Conservation (phyloP, 2,797 vertebrate species). For the Dendrocincla tyrannina region DNA sequence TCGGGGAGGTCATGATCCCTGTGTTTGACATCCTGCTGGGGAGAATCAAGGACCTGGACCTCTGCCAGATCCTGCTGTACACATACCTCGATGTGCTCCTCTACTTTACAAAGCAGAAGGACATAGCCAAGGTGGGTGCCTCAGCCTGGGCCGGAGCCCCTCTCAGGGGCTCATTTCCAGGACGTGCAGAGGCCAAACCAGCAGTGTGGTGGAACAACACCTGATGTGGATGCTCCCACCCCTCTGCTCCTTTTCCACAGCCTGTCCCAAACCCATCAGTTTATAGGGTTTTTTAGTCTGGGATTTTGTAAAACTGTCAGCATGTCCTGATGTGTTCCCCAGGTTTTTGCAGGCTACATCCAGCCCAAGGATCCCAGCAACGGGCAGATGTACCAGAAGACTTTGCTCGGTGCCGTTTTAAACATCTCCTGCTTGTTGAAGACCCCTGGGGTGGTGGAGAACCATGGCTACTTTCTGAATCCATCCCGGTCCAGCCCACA, state of each 20-base stretch:
- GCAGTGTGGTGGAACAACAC: accelerated
- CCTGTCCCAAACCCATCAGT: background rate
- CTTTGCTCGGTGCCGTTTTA: slow-evolving; percentile 85
- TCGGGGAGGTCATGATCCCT: slow-evolving; percentile 92
- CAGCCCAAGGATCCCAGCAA: slow-evolving; percentile 93
- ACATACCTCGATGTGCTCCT: slow-evolving; percentile 91
- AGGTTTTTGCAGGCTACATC: slow-evolving; percentile 93
- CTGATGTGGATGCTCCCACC: accelerated
- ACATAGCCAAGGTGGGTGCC: slow-evolving; percentile 86
- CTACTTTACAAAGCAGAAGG: slow-evolving; percentile 92
- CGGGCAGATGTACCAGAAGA: slow-evolving; percentile 96
- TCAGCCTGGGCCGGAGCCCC: accelerated
- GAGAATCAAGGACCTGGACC: slow-evolving; percentile 90
- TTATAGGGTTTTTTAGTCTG: background rate
- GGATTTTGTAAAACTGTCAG: background rate
- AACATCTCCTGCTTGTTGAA: slow-evolving; percentile 94
- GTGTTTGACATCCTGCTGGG: slow-evolving; percentile 89
- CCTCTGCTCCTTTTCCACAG: background rate
- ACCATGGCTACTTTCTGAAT: slow-evolving; percentile 92
- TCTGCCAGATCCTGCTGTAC: slow-evolving; percentile 92
- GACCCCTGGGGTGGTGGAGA: slow-evolving; percentile 94
- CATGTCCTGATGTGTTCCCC: background rate
- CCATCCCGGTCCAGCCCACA: slow-evolving; percentile 94
- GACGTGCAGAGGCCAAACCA: too few species aligned
- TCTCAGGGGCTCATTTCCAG: accelerated